phyloP scores from a whole-genome alignment of 2,888 invertebrate genomes.

The Platycnemis pennipes region DNA sequence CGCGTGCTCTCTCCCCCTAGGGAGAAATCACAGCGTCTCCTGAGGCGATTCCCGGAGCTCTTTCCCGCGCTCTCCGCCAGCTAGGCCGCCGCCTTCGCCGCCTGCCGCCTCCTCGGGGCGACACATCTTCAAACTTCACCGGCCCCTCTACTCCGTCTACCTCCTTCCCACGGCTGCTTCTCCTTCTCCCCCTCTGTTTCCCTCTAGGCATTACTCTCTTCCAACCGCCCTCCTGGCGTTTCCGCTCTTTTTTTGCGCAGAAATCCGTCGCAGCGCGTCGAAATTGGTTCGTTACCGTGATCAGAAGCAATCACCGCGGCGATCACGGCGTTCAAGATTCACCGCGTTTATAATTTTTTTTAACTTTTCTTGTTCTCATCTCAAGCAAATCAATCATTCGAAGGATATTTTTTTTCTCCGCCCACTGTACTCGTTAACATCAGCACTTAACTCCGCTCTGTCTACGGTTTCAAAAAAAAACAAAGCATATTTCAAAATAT shows the following conservation, averaged over 20 bases:
- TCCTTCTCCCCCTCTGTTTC: neutral
- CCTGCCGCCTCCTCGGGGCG: neutral
- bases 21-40: slow-evolving; percentile 53
- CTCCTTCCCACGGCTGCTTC: neutral
- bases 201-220: neutral
- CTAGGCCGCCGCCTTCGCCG: neutral
- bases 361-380: neutral
- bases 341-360: neutral
- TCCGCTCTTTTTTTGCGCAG: neutral
- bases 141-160: neutral
- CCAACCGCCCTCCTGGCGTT: neutral
- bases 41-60: neutral
- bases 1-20: neutral
- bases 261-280: neutral
- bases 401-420: no score
- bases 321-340: neutral
- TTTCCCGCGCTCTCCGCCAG: neutral
- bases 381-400: neutral
- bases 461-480: no score
- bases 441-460: no score
- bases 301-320: neutral
- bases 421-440: no score
- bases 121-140: neutral
- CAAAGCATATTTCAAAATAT: no score
- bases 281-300: neutral